Evolutionary conservation across 2,797 vertebrate genomes (phyloP).

Genomic region (Synaphobranchus kaupii): DNA sequence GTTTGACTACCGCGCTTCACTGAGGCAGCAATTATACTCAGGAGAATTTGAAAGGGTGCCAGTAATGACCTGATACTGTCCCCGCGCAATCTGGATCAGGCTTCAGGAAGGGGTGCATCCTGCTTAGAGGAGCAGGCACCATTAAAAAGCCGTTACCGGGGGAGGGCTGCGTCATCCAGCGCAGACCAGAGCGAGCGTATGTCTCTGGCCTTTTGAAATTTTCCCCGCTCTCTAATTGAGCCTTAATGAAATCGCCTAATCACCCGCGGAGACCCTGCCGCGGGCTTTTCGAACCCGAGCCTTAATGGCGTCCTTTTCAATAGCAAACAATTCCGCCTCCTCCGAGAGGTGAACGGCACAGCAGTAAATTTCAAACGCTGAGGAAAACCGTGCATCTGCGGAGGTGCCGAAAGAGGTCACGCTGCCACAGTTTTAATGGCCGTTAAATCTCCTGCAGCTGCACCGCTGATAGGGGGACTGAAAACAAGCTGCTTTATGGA

Average conservation of each 20-base stretch:
- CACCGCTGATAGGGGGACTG: background rate
- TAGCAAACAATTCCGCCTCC: background rate
- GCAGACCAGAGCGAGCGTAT: background rate
- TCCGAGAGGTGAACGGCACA: too few relatives aligned
- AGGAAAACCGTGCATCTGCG: background rate
- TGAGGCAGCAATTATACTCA: constrained; percentile 68
- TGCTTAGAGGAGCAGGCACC: constrained; percentile 30
- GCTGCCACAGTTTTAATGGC: constrained; percentile 14
- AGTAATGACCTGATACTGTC: constrained; percentile 73
- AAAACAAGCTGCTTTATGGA: background rate
- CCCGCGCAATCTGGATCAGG: constrained; percentile 17
- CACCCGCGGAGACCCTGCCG: background rate
- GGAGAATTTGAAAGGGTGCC: constrained; percentile 66
- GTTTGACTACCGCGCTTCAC: constrained; percentile 40
- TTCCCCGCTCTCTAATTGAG: background rate
- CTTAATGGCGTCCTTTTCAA: constrained; percentile 5
- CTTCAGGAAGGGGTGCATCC: constrained; percentile 63
- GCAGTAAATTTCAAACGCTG: background rate
- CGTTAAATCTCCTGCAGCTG: constrained; percentile 20
- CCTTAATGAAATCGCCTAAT: constrained; percentile 8
- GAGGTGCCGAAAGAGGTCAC: background rate
- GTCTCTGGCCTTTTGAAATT: constrained; percentile 6
- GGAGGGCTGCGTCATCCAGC: background rate
- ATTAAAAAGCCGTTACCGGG: background rate
- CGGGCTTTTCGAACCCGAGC: background rate